Conservation (phyloP, 1,140 invertebrate species). For the Samia ricini region DNA sequence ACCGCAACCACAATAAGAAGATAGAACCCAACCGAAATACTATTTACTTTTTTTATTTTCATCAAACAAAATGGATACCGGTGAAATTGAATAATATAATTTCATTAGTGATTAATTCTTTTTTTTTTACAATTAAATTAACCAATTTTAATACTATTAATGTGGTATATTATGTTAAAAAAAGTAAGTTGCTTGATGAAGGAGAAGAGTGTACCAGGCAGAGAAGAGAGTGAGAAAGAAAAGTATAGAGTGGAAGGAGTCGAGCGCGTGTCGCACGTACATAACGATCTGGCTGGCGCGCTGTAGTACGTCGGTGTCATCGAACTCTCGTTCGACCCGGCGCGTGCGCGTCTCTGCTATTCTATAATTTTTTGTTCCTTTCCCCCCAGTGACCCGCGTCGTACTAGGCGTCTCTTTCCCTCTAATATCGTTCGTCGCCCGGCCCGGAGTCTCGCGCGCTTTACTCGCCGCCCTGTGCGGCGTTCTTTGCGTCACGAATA, state of each 20-base stretch:
- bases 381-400: constrained; percentile 30
- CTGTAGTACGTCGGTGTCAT: constrained; percentile 88
- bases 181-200: constrained; percentile 46
- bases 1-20: constrained; percentile 27
- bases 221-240: background rate
- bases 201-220: background rate
- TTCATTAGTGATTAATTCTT: background rate
- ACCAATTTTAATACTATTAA: background rate
- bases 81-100: no score
- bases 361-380: constrained; percentile 54
- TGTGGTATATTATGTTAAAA: background rate
- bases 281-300: constrained; percentile 90
- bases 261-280: constrained; percentile 79
- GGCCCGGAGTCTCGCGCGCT: constrained; percentile 40
- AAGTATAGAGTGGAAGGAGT: background rate
- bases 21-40: constrained; percentile 40
- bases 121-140: background rate
- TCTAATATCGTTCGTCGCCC: constrained; percentile 28
- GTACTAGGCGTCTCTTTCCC: constrained; percentile 28
- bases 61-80: constrained; percentile 39
- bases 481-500: constrained; percentile 33
- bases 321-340: constrained; percentile 78
- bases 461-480: constrained; percentile 46
- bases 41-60: constrained; percentile 29
- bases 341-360: constrained; percentile 63